phyloP scores from a whole-genome alignment of 2,113 vertebrate species.

The Corythornis vintsioides region DNA sequence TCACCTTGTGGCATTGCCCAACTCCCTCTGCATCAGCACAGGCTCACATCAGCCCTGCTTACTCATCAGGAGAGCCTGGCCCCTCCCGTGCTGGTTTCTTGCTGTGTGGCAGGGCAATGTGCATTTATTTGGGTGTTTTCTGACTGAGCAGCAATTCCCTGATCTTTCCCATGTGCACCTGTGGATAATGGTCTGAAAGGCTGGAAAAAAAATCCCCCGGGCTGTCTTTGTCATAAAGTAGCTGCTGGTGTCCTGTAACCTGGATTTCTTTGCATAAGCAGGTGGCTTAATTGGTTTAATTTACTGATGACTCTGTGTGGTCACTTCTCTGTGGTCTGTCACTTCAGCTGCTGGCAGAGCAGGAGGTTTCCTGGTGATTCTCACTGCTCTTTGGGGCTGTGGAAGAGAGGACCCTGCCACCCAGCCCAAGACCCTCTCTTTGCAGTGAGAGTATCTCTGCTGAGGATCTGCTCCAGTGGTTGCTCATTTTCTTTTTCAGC shows the following conservation, averaged over 20 bases:
- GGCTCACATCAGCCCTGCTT: neutral
- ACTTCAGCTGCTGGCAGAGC: neutral
- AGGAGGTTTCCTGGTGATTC: neutral
- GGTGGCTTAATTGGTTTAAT: neutral
- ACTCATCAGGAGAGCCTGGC: neutral
- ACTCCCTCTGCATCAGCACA: neutral
- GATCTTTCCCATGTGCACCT: accelerated
- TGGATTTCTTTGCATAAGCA: neutral
- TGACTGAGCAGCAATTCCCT: neutral
- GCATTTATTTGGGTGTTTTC: neutral
- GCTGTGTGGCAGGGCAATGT: accelerated
- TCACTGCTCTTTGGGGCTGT: neutral
- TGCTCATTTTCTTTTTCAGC: neutral
- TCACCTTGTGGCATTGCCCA: neutral
- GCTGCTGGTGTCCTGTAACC: neutral
- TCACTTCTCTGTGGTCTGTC: neutral
- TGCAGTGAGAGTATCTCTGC: neutral
- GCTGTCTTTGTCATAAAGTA: neutral
- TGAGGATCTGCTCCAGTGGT: neutral
- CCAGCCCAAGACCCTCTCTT: neutral
- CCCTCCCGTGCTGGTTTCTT: neutral
- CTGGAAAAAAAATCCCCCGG: neutral
- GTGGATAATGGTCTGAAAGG: neutral
- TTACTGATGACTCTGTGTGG: neutral
- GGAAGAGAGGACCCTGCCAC: neutral